A percentile compares a stretch with the other conserved stretches of the same genome.
Conservation (phyloP, 1,140 invertebrate genomes). For the Monomorium pharaonis region DNA sequence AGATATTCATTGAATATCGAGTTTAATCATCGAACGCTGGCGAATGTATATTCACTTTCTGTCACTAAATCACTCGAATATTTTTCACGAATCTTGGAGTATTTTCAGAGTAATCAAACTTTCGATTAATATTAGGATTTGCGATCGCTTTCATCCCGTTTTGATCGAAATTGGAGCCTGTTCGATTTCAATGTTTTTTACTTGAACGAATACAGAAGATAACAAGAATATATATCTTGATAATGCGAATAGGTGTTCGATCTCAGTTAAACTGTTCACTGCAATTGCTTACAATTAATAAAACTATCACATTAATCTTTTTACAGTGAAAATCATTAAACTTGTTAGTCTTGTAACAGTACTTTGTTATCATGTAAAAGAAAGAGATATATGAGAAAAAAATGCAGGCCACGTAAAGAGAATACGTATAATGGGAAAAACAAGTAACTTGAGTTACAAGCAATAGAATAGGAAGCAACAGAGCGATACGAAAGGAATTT, state of each 20-base stretch:
- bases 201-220: background rate
- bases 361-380: background rate
- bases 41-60: background rate
- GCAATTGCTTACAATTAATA: background rate
- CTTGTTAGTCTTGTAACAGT: background rate
- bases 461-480: background rate
- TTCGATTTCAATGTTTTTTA: slow-evolving; percentile 3
- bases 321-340: background rate
- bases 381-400: background rate
- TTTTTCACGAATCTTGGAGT: no score
- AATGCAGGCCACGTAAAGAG: background rate
- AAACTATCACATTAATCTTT: background rate
- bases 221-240: background rate
- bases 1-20: background rate
- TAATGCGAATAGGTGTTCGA: background rate
- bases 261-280: no score
- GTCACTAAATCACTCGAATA: background rate
- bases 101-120: background rate
- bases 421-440: background rate
- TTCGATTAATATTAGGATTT: background rate
- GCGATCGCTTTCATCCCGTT: background rate
- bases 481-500: background rate
- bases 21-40: background rate
- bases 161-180: slow-evolving; percentile 51
- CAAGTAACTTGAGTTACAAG: background rate